Base-by-base conservation (phyloP, 2,888 invertebrate genomes). In the Druceiella hillmani region DNA sequence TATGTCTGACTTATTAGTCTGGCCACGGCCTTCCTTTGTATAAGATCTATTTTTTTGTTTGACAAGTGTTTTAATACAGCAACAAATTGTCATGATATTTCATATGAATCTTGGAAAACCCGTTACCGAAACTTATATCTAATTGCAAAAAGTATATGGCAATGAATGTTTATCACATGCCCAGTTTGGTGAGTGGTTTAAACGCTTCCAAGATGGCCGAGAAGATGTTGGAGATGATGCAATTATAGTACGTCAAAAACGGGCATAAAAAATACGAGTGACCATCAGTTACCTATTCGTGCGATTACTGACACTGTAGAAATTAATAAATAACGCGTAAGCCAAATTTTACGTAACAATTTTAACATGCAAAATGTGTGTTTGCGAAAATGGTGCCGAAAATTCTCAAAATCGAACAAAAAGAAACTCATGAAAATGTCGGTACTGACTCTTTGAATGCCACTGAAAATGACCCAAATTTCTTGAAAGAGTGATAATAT, bases 391-490 rank as follows among this genome's bases (percentile, higher is more conserved):
- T 6, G 6, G 22, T 20, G n/a, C n/a, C n/a, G n/a, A 20, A 6
- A 20, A 7, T 20, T 20, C 22, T 9, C n/a, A 20, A 6, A 20
- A 20, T 20, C 22, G 22, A 20, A 20, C 22, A 20, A 20, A 20
- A 20, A 20, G 22, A 20, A 20, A 7, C 22, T 20, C 22, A 7
- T 20, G 22, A 20, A 20, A 20, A 20, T 20, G 22, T 20, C n/a
- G n/a, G n/a, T 9, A 20, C 6, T 20, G n/a, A 20, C n/a, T 7
- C 6, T 20, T 20, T 20, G 22, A 20, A 20, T 20, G 22, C 22
- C 22, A 20, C n/a, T 20, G 22, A 20, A 20, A 20, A 20, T 20
- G 22, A 20, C 22, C 22, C 22, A 20, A 20, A 20, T 20, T 20
- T 20, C 22, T 20, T 20, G 22, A 20, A 20, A 20, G 22, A 20